These are phyloP conservation scores for Oxygymnocypris stewartii DNA, from an alignment of 2,113 vertebrate species.

Conservation along the genomic window DNA sequence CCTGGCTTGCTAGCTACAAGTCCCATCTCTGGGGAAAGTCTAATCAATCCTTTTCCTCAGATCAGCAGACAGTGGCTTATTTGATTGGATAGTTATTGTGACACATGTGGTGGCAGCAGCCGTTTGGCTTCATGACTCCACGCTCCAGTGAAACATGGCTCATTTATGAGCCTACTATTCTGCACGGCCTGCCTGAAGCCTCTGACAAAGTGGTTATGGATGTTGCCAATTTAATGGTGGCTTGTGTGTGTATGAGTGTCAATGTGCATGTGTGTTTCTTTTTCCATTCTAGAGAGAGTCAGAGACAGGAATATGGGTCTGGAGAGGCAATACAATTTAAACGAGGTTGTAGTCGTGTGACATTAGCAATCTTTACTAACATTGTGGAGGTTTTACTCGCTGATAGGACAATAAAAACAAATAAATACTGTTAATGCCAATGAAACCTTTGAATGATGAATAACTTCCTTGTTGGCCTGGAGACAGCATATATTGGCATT, in stretches of 20 bases:
- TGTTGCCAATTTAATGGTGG: constrained; percentile 20
- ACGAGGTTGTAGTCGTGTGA: constrained; percentile 2
- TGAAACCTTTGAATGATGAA: constrained; percentile 37
- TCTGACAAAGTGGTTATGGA: constrained; percentile 37
- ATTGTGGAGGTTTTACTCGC: not conserved
- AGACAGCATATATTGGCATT: constrained; percentile 51
- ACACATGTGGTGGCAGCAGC: constrained; percentile 10
- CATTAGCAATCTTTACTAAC: constrained; percentile 11
- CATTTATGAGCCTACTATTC: constrained; percentile 10
- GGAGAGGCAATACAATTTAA: constrained; percentile 33
- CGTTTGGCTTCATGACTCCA: constrained; percentile 7
- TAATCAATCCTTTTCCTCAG: constrained; percentile 15
- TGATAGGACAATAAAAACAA: constrained; percentile 40
- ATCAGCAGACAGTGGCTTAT: constrained; percentile 6
- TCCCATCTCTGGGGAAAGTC: constrained; percentile 4
- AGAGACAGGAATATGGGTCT: constrained; percentile 19
- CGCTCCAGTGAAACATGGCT: constrained; percentile 12
- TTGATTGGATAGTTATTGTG: constrained; percentile 24
- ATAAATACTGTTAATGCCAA: constrained; percentile 8
- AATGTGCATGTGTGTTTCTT: constrained; percentile 8
- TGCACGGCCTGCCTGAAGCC: not conserved
- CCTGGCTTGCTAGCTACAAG: not conserved
- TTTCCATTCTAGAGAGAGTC: constrained; percentile 8
- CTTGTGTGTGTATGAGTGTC: constrained; percentile 21
- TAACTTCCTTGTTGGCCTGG: constrained; percentile 31